Percentiles rank a stretch among this genome's conserved stretches.
Conservation (phyloP, 2,113 vertebrate species). For the Thymallus thymallus region DNA sequence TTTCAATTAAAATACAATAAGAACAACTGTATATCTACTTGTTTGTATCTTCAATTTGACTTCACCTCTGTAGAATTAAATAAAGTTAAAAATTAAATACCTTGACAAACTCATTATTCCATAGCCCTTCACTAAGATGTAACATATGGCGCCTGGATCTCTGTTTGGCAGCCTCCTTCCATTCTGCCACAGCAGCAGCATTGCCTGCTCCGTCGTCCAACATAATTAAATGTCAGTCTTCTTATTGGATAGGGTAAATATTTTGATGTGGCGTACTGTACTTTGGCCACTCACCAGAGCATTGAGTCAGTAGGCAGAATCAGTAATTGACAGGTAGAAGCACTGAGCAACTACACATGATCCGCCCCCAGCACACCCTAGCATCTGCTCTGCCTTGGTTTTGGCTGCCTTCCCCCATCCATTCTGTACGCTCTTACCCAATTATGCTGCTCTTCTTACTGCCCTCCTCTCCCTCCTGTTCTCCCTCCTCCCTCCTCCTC, state of each 20-base stretch:
- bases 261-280: slow-evolving; percentile 32
- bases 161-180: neutral
- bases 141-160: neutral
- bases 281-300: slow-evolving; percentile 18
- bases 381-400: slow-evolving; percentile 57
- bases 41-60: neutral
- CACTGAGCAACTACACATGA: slow-evolving; percentile 7
- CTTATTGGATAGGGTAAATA: slow-evolving; percentile 37
- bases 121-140: no score
- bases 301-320: slow-evolving; percentile 19
- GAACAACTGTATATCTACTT: neutral
- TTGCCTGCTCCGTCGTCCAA: slow-evolving; percentile 1
- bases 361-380: slow-evolving; percentile 23
- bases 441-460: slow-evolving; percentile 74
- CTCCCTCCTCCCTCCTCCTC: neutral
- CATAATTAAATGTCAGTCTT: slow-evolving; percentile 5
- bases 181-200: neutral
- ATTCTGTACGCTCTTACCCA: slow-evolving; percentile 62
- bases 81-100: no score
- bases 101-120: neutral
- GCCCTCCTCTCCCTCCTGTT: no score
- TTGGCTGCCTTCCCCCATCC: slow-evolving; percentile 51
- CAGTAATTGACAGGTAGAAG: slow-evolving; percentile 48
- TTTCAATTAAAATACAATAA: neutral
- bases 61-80: neutral